A percentile compares a stretch with the other conserved stretches of the same genome.
Evolutionary conservation across 2,113 vertebrate genomes (phyloP).

Genomic region (Brachypodius melanocephalos): DNA sequence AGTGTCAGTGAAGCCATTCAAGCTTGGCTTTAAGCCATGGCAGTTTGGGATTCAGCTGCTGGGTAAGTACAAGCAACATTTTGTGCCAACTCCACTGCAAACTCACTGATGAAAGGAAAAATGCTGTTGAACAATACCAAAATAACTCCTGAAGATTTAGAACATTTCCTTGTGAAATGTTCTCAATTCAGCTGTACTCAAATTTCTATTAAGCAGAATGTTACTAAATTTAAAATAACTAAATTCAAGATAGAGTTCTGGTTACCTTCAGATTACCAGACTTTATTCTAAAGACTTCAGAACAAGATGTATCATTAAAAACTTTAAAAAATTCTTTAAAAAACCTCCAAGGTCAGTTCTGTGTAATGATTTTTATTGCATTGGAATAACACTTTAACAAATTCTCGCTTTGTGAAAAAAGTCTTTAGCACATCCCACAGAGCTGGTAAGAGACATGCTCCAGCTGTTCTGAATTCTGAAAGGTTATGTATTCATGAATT

Average conservation of each 20-base stretch:
- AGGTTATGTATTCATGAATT: constrained; percentile 55
- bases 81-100: not conserved
- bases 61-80: not conserved
- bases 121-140: not conserved
- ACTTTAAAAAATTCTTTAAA: not conserved
- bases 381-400: not conserved
- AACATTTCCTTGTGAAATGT: not conserved
- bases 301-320: not conserved
- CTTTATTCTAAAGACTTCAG: not conserved
- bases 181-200: not conserved
- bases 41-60: not conserved
- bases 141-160: not conserved
- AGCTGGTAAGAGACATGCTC: not conserved
- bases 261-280: not conserved
- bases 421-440: not conserved
- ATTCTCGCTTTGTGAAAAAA: not conserved
- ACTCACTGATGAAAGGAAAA: not conserved
- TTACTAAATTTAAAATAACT: not conserved
- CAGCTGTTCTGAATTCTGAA: not conserved
- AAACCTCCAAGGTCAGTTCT: not conserved
- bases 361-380: not conserved
- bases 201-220: not conserved
- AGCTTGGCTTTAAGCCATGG: not conserved
- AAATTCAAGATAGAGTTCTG: not conserved
- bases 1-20: not conserved